Conservation (phyloP, 2,797 vertebrate genomes). For the Hydrophis major region DNA sequence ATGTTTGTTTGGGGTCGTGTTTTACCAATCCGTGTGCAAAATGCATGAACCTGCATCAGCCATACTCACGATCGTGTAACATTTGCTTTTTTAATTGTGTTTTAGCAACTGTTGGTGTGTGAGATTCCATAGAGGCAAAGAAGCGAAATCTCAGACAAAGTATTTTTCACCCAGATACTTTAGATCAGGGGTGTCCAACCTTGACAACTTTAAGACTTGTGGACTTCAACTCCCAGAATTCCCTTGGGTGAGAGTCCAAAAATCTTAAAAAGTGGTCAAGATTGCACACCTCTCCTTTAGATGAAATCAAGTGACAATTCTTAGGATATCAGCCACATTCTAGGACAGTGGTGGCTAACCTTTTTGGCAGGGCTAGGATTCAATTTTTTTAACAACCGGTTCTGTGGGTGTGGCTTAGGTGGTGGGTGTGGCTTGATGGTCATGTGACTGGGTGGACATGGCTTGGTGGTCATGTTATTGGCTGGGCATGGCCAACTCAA, state of each 20-base stretch:
- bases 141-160: not conserved
- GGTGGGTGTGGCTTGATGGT: no score
- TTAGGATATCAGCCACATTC: not conserved
- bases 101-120: not conserved
- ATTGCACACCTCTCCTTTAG: not conserved
- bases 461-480: no score
- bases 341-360: no score
- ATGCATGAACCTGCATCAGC: not conserved
- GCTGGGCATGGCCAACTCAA: no score
- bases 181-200: not conserved
- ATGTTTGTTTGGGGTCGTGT: not conserved
- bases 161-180: not conserved
- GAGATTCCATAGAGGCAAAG: not conserved
- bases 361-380: no score
- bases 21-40: not conserved
- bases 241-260: not conserved
- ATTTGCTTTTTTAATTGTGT: not conserved
- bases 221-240: not conserved
- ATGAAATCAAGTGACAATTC: not conserved
- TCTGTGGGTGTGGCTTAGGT: no score
- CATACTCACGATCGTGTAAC: not conserved
- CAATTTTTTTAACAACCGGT: no score
- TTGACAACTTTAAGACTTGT: not conserved
- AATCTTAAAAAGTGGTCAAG: not conserved
- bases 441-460: no score